These are phyloP conservation scores for Spinus pinus DNA, from an alignment of 2,797 vertebrate species.

Conservation along the genomic window DNA sequence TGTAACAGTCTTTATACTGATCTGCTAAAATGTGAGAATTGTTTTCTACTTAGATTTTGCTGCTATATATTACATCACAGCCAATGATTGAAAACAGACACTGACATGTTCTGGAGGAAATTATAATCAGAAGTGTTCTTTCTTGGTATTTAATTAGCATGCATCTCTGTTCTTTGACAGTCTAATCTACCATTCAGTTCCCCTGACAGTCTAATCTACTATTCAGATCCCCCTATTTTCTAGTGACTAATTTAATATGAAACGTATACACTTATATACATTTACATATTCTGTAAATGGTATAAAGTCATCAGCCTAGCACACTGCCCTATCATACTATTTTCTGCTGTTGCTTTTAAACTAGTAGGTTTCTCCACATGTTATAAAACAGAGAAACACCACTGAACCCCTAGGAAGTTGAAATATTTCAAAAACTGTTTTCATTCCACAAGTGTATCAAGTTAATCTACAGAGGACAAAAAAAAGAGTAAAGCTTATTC, in stretches of 20 bases:
- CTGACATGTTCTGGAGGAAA: neutral
- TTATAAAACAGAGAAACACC: neutral
- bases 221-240: neutral
- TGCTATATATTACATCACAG: neutral
- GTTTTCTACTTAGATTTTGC: neutral
- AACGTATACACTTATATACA: neutral
- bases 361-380: neutral
- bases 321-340: neutral
- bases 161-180: neutral
- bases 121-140: neutral
- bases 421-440: neutral
- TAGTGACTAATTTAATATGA: neutral
- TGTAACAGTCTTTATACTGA: neutral
- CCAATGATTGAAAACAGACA: neutral
- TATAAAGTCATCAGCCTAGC: neutral
- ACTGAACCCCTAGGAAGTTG: fast-evolving
- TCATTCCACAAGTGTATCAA: neutral
- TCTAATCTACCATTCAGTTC: neutral
- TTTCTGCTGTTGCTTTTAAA: neutral
- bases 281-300: neutral
- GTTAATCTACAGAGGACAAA: neutral
- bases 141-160: neutral
- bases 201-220: neutral
- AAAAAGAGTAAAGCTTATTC: neutral
- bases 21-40: neutral